Conservation (phyloP, 1,140 invertebrate genomes). For the Drosophila lini region DNA sequence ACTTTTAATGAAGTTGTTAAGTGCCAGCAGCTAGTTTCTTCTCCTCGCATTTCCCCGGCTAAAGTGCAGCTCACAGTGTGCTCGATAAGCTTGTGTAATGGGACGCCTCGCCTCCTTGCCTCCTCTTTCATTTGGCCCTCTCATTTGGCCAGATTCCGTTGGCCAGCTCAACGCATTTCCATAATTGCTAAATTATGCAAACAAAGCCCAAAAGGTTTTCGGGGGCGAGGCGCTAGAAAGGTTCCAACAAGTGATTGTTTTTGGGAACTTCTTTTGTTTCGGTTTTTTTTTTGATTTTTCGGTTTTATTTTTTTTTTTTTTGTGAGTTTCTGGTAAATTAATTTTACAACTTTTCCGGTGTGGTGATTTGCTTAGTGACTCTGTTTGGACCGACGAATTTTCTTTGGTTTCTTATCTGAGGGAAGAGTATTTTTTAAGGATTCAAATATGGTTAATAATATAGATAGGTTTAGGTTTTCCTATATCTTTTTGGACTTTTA, state of each 20-base stretch:
- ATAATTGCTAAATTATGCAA: conserved; percentile 82
- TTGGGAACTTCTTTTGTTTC: conserved; percentile 62
- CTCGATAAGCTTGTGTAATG: conserved; percentile 69
- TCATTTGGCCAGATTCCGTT: conserved; percentile 42
- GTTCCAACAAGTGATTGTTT: conserved; percentile 65
- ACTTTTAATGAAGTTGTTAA: conserved; percentile 84
- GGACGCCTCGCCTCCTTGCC: conserved; percentile 35
- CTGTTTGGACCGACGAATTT: neutral
- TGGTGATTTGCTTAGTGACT: conserved; percentile 22
- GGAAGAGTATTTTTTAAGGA: neutral
- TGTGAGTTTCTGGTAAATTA: conserved; percentile 68
- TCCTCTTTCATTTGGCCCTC: conserved; percentile 5
- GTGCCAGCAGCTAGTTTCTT: conserved; percentile 78
- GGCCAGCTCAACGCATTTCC: conserved; percentile 66
- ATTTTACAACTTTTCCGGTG: conserved; percentile 57
- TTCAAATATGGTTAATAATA: conserved; percentile 3
- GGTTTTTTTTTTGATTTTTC: conserved; percentile 46
- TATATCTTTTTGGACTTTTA: neutral
- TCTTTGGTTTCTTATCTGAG: neutral
- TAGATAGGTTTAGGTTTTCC: neutral
- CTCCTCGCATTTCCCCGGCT: conserved; percentile 28
- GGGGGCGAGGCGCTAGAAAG: conserved; percentile 37
- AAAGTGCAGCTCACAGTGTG: conserved; percentile 60
- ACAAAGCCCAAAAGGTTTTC: conserved; percentile 1
- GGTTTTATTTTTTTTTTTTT: conserved; percentile 17